phyloP scores from a whole-genome alignment of 2,888 invertebrate species.

The Limenitis camilla region DNA sequence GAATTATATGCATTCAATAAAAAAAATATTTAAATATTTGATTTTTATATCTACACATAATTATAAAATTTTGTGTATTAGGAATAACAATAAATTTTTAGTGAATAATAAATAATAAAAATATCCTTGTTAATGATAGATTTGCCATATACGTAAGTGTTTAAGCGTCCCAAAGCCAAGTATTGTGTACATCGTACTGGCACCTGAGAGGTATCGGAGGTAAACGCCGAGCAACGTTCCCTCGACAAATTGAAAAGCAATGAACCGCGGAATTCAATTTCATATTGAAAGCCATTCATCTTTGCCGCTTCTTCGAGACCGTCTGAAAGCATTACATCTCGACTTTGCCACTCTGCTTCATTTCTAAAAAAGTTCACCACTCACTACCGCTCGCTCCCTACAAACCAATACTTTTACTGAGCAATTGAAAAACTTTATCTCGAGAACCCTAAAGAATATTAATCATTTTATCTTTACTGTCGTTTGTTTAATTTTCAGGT shows the following conservation, averaged over 20 bases:
- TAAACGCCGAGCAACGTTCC: conserved; percentile 64
- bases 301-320: conserved; percentile 68
- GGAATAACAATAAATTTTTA: too few relatives aligned
- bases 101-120: too few relatives aligned
- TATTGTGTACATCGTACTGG: conserved; percentile 29
- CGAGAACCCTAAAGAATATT: conserved; percentile 19
- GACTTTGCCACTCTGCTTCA: conserved; percentile 62
- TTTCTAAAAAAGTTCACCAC: conserved; percentile 56
- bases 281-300: conserved; percentile 78
- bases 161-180: background rate
- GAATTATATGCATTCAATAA: too few relatives aligned
- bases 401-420: conserved; percentile 19
- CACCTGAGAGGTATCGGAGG: conserved; percentile 53
- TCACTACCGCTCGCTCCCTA: conserved; percentile 35
- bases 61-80: too few relatives aligned
- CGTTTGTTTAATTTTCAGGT: conserved; percentile 22
- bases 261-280: conserved; percentile 81
- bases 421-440: conserved; percentile 26
- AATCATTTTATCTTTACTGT: conserved; percentile 25
- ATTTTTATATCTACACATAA: too few relatives aligned
- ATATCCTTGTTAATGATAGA: background rate
- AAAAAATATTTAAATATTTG: too few relatives aligned
- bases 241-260: conserved; percentile 77
- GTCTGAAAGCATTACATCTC: conserved; percentile 67
- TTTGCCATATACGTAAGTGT: background rate